These are phyloP conservation scores for Anoplius nigerrimus DNA, from an alignment of 2,888 invertebrate genomes.

Conservation along the genomic window DNA sequence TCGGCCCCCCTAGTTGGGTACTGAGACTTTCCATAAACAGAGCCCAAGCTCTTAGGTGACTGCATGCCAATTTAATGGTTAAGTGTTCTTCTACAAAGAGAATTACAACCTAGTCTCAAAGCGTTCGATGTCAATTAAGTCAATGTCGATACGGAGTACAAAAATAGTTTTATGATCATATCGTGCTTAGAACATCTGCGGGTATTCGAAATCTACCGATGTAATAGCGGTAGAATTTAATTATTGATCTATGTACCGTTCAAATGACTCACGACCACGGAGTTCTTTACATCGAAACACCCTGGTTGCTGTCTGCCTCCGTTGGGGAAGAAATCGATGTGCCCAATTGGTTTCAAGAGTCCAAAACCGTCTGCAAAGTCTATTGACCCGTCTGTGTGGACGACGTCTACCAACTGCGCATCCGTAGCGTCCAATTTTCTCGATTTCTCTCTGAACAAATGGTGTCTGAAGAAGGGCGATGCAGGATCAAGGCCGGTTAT, in stretches of 20 bases:
- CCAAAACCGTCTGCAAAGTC: slow-evolving; percentile 80
- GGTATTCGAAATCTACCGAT: neutral
- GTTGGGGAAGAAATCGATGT: slow-evolving; percentile 80
- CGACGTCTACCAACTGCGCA: slow-evolving; percentile 81
- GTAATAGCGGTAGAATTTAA: no score
- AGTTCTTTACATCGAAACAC: slow-evolving; percentile 77
- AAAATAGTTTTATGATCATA: neutral
- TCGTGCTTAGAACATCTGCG: neutral
- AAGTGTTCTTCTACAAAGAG: slow-evolving; percentile 75
- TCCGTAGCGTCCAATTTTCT: slow-evolving; percentile 80
- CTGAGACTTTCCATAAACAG: slow-evolving; percentile 77
- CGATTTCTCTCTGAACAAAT: slow-evolving; percentile 77
- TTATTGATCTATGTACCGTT: slow-evolving; percentile 74
- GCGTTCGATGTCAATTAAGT: neutral
- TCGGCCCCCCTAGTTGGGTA: slow-evolving; percentile 61
- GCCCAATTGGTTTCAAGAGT: slow-evolving; percentile 78
- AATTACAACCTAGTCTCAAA: neutral
- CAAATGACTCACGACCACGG: slow-evolving; percentile 78
- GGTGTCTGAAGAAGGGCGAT: slow-evolving; percentile 78
- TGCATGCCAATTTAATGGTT: slow-evolving; percentile 77
- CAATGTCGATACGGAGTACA: no score
- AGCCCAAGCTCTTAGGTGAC: slow-evolving; percentile 78
- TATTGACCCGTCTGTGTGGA: slow-evolving; percentile 81
- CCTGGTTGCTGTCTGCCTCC: slow-evolving; percentile 80
- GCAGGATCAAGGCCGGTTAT: slow-evolving; percentile 80